phyloP scores from a whole-genome alignment of 2,888 invertebrate species.

The Nineta flava region DNA sequence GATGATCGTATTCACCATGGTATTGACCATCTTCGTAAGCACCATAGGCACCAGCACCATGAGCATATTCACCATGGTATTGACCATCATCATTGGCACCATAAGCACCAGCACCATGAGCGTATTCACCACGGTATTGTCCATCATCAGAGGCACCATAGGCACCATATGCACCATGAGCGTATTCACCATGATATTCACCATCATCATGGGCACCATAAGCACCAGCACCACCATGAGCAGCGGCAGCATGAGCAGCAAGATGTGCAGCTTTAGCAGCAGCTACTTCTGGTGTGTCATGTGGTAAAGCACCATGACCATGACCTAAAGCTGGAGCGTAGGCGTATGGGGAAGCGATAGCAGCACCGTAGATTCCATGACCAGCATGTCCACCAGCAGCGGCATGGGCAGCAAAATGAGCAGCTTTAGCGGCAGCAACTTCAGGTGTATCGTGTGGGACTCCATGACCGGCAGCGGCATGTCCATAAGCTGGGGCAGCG shows the following conservation, averaged over 20 bases:
- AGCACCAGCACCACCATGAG: conserved; percentile 7
- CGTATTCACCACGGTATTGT: conserved; percentile 15
- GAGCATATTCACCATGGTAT: conserved; percentile 14
- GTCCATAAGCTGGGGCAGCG: conserved; percentile 19
- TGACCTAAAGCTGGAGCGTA: neutral
- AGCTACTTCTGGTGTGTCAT: conserved; percentile 9
- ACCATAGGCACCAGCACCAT: conserved; percentile 14
- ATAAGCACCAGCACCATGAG: conserved; percentile 4
- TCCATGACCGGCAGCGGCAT: neutral
- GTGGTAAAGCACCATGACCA: conserved; percentile 1
- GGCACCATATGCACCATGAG: neutral
- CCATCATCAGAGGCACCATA: conserved; percentile 6
- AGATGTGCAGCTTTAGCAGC: conserved; percentile 8
- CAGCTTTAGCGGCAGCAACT: conserved; percentile 9
- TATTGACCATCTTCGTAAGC: conserved; percentile 14
- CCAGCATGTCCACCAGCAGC: conserved; percentile 6
- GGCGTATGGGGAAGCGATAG: conserved; percentile 4
- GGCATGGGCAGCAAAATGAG: conserved; percentile 2
- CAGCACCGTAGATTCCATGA: neutral
- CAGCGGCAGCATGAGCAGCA: conserved; percentile 4
- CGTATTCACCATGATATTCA: neutral
- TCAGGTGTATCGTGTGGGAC: conserved; percentile 7
- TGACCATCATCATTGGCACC: conserved; percentile 10
- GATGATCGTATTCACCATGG: conserved; percentile 14
- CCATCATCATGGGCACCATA: neutral